A percentile compares a stretch with the other conserved stretches of the same genome.
Conservation (phyloP, 2,888 invertebrate species). For the Tetranychus truncatus region DNA sequence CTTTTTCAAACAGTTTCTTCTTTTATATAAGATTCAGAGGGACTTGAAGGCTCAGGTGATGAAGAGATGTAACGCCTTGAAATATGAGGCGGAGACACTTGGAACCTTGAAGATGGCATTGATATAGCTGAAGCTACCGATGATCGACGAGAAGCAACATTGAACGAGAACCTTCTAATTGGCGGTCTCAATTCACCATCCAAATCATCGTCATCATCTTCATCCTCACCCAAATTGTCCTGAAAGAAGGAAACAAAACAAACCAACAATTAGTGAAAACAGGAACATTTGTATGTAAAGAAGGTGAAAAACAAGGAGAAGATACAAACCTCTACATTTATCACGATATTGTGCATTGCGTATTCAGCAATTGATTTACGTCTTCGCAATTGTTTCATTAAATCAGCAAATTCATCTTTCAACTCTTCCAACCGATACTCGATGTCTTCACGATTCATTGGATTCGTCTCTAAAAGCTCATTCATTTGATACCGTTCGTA, state of each 20-base stretch:
- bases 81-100: constrained; percentile 4
- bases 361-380: constrained; percentile 31
- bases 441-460: constrained; percentile 22
- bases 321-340: constrained; percentile 25
- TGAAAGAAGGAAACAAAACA: neutral
- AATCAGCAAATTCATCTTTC: constrained; percentile 34
- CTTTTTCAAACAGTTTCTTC: constrained; percentile 8
- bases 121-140: constrained; percentile 12
- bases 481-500: constrained; percentile 31
- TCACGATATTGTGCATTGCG: constrained; percentile 23
- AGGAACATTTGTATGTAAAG: neutral
- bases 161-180: constrained; percentile 28
- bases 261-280: neutral
- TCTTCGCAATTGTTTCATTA: constrained; percentile 34
- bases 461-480: constrained; percentile 25
- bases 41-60: constrained; percentile 4
- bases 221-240: constrained; percentile 6
- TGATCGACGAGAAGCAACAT: constrained; percentile 11
- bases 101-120: constrained; percentile 10
- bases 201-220: constrained; percentile 30
- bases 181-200: constrained; percentile 32
- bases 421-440: constrained; percentile 30
- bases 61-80: constrained; percentile 4
- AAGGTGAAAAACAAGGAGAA: neutral
- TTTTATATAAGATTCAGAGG: neutral